Evolutionary conservation across 2,113 vertebrate species (phyloP).

Genomic region (Phrynosoma platyrhinos): DNA sequence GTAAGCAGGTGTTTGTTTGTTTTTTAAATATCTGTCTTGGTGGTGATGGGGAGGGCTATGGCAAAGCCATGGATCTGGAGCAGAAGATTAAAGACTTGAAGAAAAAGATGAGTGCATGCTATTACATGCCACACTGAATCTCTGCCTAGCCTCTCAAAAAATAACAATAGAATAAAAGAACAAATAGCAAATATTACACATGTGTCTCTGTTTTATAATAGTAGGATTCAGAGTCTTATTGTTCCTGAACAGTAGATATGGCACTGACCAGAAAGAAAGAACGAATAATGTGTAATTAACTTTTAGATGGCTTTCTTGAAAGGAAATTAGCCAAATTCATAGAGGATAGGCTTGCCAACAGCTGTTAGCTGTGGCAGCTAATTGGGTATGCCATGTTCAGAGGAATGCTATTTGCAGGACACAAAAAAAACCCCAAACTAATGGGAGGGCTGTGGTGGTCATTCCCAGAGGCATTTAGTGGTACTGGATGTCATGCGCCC

Average conservation of each 20-base stretch:
- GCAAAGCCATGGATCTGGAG: not conserved
- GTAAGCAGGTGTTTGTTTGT: constrained; percentile 66
- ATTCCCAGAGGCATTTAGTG: not conserved
- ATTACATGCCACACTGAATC: not conserved
- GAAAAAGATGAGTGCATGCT: not conserved
- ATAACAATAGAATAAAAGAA: not conserved
- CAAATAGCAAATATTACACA: not conserved
- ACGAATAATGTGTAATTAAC: not conserved
- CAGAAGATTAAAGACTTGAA: constrained; percentile 1
- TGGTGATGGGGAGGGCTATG: not conserved
- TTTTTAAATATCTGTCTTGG: not conserved
- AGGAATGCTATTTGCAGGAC: not conserved
- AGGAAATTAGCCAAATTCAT: not conserved
- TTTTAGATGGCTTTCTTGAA: not conserved
- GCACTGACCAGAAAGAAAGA: not conserved
- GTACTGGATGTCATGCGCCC: not conserved
- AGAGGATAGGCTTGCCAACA: not conserved
- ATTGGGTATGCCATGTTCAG: not conserved
- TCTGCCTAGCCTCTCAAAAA: not conserved
- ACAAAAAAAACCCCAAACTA: not conserved
- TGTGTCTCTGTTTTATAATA: accelerated
- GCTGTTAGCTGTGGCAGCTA: not conserved
- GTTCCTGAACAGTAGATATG: not conserved
- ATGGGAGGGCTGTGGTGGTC: not conserved
- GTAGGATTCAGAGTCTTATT: not conserved